Conservation (phyloP, 1,140 invertebrate genomes). For the Procambarus clarkii region DNA sequence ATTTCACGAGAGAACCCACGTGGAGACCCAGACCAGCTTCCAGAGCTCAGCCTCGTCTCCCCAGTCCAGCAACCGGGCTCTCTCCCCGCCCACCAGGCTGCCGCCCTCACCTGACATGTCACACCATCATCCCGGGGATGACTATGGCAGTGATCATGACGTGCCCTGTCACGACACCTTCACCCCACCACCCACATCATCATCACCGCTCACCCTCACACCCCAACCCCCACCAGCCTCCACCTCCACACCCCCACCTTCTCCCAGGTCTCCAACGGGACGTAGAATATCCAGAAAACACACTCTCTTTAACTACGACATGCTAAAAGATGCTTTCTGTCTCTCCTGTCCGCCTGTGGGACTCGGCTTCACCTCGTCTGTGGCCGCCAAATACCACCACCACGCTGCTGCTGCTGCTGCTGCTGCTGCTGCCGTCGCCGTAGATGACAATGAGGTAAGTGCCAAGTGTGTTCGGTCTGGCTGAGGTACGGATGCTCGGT, state of each 20-base stretch:
- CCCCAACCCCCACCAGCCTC: background rate
- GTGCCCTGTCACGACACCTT: background rate
- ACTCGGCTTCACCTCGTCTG: slow-evolving; percentile 63
- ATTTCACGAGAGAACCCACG: slow-evolving; percentile 36
- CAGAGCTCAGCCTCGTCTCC: slow-evolving; percentile 26
- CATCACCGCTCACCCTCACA: background rate
- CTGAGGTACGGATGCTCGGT: background rate
- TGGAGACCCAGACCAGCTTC: slow-evolving; percentile 53
- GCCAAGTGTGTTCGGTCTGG: background rate
- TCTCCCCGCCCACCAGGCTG: background rate
- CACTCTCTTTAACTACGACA: slow-evolving; percentile 57
- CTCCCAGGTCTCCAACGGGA: slow-evolving; percentile 22
- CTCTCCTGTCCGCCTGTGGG: slow-evolving; percentile 67
- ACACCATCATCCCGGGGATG: background rate
- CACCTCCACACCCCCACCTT: background rate
- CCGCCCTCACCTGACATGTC: slow-evolving; percentile 6
- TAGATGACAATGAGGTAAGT: slow-evolving; percentile 67
- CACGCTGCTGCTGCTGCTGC: background rate
- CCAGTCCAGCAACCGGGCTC: background rate
- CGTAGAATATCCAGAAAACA: slow-evolving; percentile 60
- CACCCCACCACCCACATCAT: background rate
- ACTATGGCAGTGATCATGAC: background rate
- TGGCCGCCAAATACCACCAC: slow-evolving; percentile 65
- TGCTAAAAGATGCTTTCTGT: slow-evolving; percentile 68
- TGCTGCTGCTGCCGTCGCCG: background rate